Percentiles rank a stretch among this genome's conserved stretches.
Conservation (phyloP, 2,113 vertebrate species). For the Coptodon bakossiorum region DNA sequence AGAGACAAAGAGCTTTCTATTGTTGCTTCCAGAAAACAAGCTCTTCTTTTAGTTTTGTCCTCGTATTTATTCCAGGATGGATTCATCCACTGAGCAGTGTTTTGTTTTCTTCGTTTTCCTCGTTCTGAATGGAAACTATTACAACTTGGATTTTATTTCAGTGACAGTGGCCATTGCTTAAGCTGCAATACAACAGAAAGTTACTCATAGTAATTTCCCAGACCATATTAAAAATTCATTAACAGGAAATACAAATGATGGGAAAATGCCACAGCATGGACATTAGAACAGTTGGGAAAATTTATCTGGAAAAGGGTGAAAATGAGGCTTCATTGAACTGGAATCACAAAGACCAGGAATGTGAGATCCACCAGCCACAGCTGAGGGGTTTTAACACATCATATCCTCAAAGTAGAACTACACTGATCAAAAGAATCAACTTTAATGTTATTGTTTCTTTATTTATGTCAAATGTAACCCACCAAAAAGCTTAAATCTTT, state of each 20-base stretch:
- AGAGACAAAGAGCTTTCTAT: neutral
- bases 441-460: neutral
- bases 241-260: neutral
- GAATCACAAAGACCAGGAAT: neutral
- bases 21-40: neutral
- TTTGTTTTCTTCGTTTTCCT: neutral
- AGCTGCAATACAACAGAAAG: neutral
- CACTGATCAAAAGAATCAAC: rapidly evolving
- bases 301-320: neutral
- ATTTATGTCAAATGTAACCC: neutral
- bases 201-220: neutral
- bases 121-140: neutral
- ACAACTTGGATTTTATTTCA: neutral
- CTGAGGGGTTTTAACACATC: neutral
- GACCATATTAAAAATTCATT: neutral
- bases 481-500: neutral
- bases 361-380: neutral
- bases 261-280: neutral
- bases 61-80: neutral
- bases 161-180: neutral
- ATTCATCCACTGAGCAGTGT: neutral
- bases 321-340: neutral
- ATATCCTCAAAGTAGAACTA: neutral
- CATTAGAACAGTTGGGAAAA: neutral
- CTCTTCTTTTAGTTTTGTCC: neutral